Percentiles rank a stretch among this genome's conserved stretches.
Evolutionary conservation across 2,888 invertebrate species (phyloP).

Genomic region (Dilophus febrilis): DNA sequence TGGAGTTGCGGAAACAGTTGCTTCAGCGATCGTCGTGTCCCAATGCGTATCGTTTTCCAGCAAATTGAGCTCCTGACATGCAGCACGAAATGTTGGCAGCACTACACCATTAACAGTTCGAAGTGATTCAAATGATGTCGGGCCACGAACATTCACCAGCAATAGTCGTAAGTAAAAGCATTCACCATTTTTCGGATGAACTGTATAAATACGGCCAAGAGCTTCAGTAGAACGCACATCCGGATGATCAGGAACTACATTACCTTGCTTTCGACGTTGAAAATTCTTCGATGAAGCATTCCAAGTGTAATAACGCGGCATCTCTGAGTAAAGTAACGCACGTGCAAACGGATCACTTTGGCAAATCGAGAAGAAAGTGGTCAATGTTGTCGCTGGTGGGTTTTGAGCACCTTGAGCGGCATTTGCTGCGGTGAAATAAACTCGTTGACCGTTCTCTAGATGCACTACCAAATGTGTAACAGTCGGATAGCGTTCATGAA

Average conservation of each 20-base stretch:
- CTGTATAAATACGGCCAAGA: conserved; percentile 20
- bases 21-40: conserved; percentile 13
- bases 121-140: conserved; percentile 19
- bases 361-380: conserved; percentile 21
- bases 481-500: conserved; percentile 13
- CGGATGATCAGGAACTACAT: conserved; percentile 15
- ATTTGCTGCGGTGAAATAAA: conserved; percentile 20
- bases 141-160: conserved; percentile 20
- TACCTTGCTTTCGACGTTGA: conserved; percentile 18
- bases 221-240: conserved; percentile 18
- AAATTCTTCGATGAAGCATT: conserved; percentile 19
- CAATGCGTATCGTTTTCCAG: conserved; percentile 18
- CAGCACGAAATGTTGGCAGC: conserved; percentile 20
- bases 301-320: conserved; percentile 20
- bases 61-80: conserved; percentile 19
- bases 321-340: conserved; percentile 20
- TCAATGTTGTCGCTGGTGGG: conserved; percentile 15
- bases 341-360: conserved; percentile 14
- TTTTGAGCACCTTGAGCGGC: conserved; percentile 12
- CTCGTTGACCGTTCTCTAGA: conserved; percentile 15
- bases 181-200: conserved; percentile 20
- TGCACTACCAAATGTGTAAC: conserved; percentile 12
- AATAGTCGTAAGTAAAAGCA: conserved; percentile 22
- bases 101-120: conserved; percentile 22
- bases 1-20: conserved; percentile 9